Percentiles rank a stretch among this genome's conserved stretches.
These are phyloP conservation scores for Pithys albifrons DNA, from an alignment of 2,113 vertebrate species.

Conservation along the genomic window DNA sequence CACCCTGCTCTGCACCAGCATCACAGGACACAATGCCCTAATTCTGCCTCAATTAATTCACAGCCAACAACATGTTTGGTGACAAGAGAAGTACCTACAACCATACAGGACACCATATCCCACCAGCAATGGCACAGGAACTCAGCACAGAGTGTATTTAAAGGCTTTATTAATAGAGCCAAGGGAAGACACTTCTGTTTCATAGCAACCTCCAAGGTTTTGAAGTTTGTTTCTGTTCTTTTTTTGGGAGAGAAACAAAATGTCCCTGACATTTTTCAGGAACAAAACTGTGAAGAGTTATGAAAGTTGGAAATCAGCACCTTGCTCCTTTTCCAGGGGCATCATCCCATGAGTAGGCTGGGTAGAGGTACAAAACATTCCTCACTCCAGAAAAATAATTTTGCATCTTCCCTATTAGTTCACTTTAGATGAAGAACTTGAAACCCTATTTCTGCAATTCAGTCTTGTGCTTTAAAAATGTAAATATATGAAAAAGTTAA, in stretches of 20 bases:
- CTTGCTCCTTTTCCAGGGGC: neutral
- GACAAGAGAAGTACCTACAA: neutral
- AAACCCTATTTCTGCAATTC: neutral
- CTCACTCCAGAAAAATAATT: neutral
- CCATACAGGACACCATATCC: neutral
- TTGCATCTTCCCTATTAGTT: neutral
- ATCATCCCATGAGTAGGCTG: neutral
- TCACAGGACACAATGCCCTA: neutral
- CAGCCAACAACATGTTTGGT: neutral
- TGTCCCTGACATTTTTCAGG: constrained; percentile 30
- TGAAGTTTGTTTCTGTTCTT: constrained; percentile 38
- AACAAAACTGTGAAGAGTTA: neutral
- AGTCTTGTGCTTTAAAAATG: neutral
- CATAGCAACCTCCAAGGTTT: constrained; percentile 38
- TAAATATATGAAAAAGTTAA: no score
- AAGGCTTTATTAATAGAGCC: neutral
- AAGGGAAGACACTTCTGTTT: neutral
- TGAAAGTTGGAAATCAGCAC: neutral
- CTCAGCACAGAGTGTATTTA: neutral
- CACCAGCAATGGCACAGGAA: neutral
- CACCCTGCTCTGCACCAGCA: neutral
- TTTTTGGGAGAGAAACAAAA: constrained; percentile 25
- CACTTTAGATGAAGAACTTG: neutral
- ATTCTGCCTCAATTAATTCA: neutral
- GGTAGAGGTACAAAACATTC: neutral